Evolutionary conservation across 2,113 vertebrate species (phyloP), one percentile per base, ranked within the genome.

Genomic region (Aphyosemion australe): DNA sequence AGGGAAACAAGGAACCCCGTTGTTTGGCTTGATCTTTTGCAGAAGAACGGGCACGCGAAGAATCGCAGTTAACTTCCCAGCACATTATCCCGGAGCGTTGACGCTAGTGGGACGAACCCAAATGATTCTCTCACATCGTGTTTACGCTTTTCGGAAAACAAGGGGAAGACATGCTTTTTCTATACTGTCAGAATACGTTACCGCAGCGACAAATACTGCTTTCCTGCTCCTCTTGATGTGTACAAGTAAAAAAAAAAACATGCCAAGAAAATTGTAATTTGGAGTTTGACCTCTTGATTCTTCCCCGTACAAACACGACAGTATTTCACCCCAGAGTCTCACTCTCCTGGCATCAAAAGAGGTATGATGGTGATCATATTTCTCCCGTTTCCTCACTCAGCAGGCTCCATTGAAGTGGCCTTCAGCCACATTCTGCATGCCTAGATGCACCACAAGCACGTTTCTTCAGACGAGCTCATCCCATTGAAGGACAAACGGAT

Each of bases 371-470:
- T 39, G 68, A 74, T 84, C 74, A 8, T 57, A 61, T 88, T 84
- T 82, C 84, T 81, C 72, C 13, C 18, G 72, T 69, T 79, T 65
- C 43, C 47, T 64, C 48, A 31, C 82, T 69, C 84, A 79, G 77
- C 84, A 63, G 74, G 76, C 48, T 53, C 63, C 52, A 39, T 31
- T 67, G 45, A 72, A 58, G 77, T 57, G 59, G 65, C 72, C 73
- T 58, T 59, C 42, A 80, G 59, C 69, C 47, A 80, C 54, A 41
- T 55, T 16, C 20, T 8, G 14, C 42, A 65, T 51, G 46, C 52
- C 56, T 48, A 58, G 54, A 49, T 57, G 37, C 63, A 54, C 69
- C 47, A 50, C 67, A 71, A n/a, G 32, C 64, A 46, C 16, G 31
- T 59, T 72, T 61, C 74, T 65, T 51, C 19, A 37, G 41, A 51